These are phyloP conservation scores for Pantherophis alleghaniensis DNA, from an alignment of 2,797 vertebrate genomes.

Conservation along the genomic window DNA sequence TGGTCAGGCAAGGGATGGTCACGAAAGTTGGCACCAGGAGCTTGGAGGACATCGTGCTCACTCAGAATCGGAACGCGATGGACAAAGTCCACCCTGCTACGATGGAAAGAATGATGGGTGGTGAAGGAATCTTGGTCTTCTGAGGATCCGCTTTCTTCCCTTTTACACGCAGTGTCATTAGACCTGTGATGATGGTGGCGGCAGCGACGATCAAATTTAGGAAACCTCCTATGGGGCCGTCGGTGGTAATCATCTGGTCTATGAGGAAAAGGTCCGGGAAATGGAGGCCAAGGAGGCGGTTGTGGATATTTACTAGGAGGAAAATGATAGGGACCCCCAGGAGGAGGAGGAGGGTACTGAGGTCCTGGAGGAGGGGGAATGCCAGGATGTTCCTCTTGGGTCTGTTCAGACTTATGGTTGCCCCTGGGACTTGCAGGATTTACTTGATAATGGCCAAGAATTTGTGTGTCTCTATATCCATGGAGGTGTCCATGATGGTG, in stretches of 20 bases:
- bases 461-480: background rate
- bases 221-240: background rate
- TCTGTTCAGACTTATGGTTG: background rate
- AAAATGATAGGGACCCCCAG: background rate
- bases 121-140: conserved; percentile 44
- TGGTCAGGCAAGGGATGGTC: background rate
- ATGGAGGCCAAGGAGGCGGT: conserved; percentile 3
- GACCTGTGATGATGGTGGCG: conserved; percentile 5
- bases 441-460: background rate
- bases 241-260: background rate
- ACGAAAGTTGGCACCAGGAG: conserved; percentile 62
- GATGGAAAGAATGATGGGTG: background rate
- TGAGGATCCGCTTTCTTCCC: background rate
- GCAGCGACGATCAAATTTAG: background rate
- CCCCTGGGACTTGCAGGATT: conserved; percentile 15
- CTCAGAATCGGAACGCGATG: conserved; percentile 57
- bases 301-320: background rate
- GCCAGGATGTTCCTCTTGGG: background rate
- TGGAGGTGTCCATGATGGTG: conserved; percentile 25
- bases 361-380: background rate
- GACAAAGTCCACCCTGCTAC: conserved; percentile 30
- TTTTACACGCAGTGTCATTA: conserved; percentile 31
- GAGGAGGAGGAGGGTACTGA: background rate
- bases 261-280: background rate
- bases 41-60: conserved; percentile 57